Conservation (phyloP, 92 coral and sea anemone species). For the Actinernus sp. region DNA sequence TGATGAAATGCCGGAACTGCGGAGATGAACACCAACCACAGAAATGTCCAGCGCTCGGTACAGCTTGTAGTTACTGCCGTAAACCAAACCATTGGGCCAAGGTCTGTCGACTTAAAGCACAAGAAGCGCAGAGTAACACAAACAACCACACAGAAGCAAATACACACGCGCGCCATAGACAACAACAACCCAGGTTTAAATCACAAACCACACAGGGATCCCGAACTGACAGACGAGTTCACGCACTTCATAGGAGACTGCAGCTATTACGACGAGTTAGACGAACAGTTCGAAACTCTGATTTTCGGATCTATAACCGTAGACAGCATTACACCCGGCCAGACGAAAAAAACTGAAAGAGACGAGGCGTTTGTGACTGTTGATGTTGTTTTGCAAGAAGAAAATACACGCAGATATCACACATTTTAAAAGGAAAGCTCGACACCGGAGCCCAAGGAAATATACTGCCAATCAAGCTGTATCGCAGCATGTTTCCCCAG, state of each 20-base stretch:
- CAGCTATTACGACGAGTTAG: too few species aligned
- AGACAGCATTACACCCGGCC: not conserved
- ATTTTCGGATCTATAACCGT: slow-evolving; percentile 2
- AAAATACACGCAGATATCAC: not conserved
- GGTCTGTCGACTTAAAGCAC: slow-evolving; percentile 29
- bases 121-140: too few species aligned
- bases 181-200: too few species aligned
- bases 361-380: slow-evolving; percentile 36
- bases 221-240: too few species aligned
- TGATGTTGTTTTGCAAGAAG: too few species aligned
- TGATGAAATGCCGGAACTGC: slow-evolving; percentile 62
- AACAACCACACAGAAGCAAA: too few species aligned
- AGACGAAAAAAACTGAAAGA: too few species aligned
- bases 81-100: slow-evolving; percentile 56
- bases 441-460: slow-evolving; percentile 59
- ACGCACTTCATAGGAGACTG: too few species aligned
- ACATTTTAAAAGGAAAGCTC: slow-evolving; percentile 46
- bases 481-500: slow-evolving; percentile 42
- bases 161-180: too few species aligned
- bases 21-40: slow-evolving; percentile 25
- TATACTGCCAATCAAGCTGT: slow-evolving; percentile 40
- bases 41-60: slow-evolving; percentile 57
- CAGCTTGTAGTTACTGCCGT: slow-evolving; percentile 38
- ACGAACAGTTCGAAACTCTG: slow-evolving; percentile 10
- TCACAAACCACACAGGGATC: too few species aligned